A percentile compares a stretch with the other conserved stretches of the same genome.
phyloP scores from a whole-genome alignment of 37 sponge, comb jelly and placozoan species.

The Trichoplax adhaerens region DNA sequence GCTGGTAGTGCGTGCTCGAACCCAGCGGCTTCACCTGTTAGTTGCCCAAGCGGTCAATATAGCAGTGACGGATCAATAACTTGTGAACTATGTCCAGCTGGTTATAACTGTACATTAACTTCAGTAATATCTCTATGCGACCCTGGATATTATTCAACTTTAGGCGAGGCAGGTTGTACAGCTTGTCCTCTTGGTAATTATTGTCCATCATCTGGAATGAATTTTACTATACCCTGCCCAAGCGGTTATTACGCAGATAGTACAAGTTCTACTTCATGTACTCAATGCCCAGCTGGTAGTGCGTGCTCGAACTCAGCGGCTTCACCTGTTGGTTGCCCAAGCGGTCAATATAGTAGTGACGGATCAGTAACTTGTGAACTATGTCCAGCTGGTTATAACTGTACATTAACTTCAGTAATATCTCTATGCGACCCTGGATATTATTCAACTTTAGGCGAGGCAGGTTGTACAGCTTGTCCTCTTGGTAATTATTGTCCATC shows the following conservation, averaged over 20 bases:
- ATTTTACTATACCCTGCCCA: neutral
- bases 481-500: conserved; percentile 18
- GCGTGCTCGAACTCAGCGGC: conserved; percentile 7
- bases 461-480: conserved; percentile 6
- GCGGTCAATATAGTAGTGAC: conserved; percentile 8
- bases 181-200: neutral
- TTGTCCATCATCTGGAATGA: conserved; percentile 5
- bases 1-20: conserved; percentile 7
- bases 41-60: conserved; percentile 2
- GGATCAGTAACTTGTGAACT: conserved; percentile 7
- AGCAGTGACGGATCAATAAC: neutral
- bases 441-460: neutral
- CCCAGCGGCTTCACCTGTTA: conserved; percentile 1
- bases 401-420: neutral
- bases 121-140: neutral
- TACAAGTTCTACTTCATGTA: neutral
- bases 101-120: neutral
- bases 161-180: neutral
- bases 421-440: conserved; percentile 1
- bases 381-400: conserved; percentile 24
- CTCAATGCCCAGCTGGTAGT: conserved; percentile 18
- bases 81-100: neutral
- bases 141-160: neutral
- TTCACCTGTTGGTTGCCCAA: conserved; percentile 5
- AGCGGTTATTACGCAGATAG: conserved; percentile 18